A percentile compares a stretch with the other conserved stretches of the same genome.
phyloP scores from a whole-genome alignment of 2,888 invertebrate genomes.

The Leptothorax acervorum region DNA sequence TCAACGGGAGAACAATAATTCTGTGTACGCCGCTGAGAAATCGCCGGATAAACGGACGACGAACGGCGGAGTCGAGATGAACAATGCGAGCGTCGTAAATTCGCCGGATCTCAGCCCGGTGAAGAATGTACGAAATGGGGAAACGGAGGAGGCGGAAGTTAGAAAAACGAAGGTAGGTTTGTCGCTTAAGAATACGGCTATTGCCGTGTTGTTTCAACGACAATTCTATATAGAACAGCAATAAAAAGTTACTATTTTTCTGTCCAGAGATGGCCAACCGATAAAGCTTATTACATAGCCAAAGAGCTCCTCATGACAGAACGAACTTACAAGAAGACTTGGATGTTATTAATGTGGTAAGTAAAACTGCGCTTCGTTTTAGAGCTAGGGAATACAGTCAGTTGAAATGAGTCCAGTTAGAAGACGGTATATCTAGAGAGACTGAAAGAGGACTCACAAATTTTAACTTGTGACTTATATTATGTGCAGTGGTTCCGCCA shows the following conservation, averaged over 20 bases:
- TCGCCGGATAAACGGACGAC: conserved; percentile 73
- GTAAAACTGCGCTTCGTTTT: conserved; percentile 9
- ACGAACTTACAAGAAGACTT: conserved; percentile 97
- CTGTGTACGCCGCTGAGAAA: conserved; percentile 74
- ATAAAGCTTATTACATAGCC: conserved; percentile 93
- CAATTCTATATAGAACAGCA: neutral
- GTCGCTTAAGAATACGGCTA: neutral
- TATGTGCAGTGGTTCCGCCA: conserved; percentile 90
- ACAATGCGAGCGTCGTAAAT: conserved; percentile 75
- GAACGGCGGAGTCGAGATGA: conserved; percentile 75
- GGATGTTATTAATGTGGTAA: conserved; percentile 95
- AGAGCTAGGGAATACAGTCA: neutral
- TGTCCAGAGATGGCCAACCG: conserved; percentile 88
- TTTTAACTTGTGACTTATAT: neutral
- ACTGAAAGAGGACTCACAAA: neutral
- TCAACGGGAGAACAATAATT: conserved; percentile 82
- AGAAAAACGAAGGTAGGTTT: conserved; percentile 64
- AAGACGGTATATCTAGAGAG: neutral
- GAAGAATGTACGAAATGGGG: conserved; percentile 81
- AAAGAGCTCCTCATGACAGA: conserved; percentile 98
- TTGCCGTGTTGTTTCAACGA: neutral
- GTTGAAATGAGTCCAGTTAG: neutral
- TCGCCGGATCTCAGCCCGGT: conserved; percentile 83
- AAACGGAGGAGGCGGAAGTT: conserved; percentile 72
- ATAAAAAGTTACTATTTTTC: conserved; percentile 46